These are phyloP conservation scores for Listronotus bonariensis DNA, from an alignment of 1,140 invertebrate species.

Conservation along the genomic window DNA sequence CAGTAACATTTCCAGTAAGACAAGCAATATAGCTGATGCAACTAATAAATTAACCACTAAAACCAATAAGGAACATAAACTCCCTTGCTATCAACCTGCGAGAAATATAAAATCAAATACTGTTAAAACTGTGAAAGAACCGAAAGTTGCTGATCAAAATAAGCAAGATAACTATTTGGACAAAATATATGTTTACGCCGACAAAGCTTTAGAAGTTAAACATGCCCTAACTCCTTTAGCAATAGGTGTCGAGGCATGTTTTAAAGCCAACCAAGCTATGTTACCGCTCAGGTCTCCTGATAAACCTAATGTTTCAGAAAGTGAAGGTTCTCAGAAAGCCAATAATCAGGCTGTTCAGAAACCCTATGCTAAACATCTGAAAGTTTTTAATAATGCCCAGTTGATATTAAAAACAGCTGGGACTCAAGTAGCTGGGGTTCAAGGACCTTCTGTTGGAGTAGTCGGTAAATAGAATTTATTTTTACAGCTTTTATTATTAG, in stretches of 20 bases:
- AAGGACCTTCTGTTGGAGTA: too few species aligned
- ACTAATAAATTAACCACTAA: not conserved
- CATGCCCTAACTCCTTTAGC: constrained; percentile 45
- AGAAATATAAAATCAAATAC: not conserved
- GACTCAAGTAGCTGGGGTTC: too few species aligned
- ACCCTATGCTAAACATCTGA: too few species aligned
- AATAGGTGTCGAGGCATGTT: constrained; percentile 4
- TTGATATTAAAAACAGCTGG: too few species aligned
- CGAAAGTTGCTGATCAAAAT: not conserved
- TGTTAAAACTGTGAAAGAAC: not conserved
- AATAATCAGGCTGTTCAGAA: not conserved
- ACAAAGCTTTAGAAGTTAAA: constrained; percentile 43
- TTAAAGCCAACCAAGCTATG: constrained; percentile 6
- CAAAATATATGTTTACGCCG: constrained; percentile 20
- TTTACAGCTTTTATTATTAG: not conserved
- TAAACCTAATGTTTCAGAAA: constrained; percentile 42
- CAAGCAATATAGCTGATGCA: too few species aligned
- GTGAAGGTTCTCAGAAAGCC: constrained; percentile 24
- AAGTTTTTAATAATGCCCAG: too few species aligned
- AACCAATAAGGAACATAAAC: not conserved
- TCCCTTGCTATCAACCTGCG: not conserved
- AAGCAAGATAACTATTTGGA: constrained; percentile 5
- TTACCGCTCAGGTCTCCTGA: constrained; percentile 50
- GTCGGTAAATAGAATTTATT: too few species aligned
- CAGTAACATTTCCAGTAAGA: too few species aligned